Base-by-base conservation (phyloP, 2,888 invertebrate species). In the Isotomurus palustris region DNA sequence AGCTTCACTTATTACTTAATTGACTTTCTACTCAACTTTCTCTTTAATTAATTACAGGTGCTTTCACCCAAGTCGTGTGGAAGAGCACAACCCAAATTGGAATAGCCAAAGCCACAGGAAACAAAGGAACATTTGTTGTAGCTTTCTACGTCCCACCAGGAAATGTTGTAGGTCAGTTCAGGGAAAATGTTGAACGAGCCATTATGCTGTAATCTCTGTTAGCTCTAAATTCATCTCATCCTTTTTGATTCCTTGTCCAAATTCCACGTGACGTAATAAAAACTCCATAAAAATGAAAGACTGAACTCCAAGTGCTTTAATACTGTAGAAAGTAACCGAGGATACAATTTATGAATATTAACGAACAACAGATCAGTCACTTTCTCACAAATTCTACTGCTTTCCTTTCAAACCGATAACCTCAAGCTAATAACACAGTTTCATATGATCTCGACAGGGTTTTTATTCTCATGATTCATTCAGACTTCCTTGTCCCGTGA, bases 81-180 rank as follows among this genome's bases (percentile, higher is more conserved):
- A 83, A 83, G 69, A 82, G 82, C 49, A 85, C 83, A 58, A 82
- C 79, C 50, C 83, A 87, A 71, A 72, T 91, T 14, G 91, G 91
- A 0, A 84, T 90, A 0, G 91, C 87, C 2, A 80, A 85, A 71
- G 84, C 86, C 0, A 81, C 84, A 71, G 84, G 84, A 57, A 81
- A 83, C 51, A 84, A 85, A 60, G 90, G 87, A 28, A 88, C 84
- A 74, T 58, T 43, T 22, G 90, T 94, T 0, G 94, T 94, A 1
- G 90, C 87, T 35, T 88, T 91, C 75, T 95, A 94, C 74, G 82
- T 82, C 70, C 94, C 94, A 0, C 86, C 92, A 0, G 94, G 94
- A 2, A 94, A 94, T 75, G 53, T 58, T 19, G 40, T 58, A 17
- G 53, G 53, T 12, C 44, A 58, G 8, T 58, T 58, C 25, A 27